These are phyloP conservation scores for Notiomystis cincta DNA, from an alignment of 2,113 vertebrate genomes.

Conservation along the genomic window DNA sequence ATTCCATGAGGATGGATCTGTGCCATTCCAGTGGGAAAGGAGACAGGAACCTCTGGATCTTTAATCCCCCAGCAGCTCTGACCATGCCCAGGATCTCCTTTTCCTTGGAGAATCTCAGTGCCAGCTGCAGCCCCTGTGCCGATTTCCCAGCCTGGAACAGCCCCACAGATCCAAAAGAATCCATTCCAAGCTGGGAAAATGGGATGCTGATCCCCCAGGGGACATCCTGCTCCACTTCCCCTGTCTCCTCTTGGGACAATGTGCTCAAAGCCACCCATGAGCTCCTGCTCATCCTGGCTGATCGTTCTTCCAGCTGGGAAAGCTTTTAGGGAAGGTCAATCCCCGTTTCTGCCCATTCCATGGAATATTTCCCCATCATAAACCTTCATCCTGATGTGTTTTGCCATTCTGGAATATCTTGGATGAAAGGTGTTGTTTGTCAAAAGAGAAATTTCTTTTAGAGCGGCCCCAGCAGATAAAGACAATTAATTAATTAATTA, in stretches of 20 bases:
- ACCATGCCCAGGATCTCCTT: not conserved
- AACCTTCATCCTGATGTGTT: not conserved
- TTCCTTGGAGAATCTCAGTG: not conserved
- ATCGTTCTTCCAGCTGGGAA: not conserved
- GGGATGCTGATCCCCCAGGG: not conserved
- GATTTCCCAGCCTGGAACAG: not conserved
- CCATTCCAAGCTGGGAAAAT: not conserved
- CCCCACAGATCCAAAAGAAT: not conserved
- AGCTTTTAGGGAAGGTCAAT: not conserved
- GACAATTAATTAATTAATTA: not conserved
- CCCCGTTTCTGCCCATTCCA: not conserved
- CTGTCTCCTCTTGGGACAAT: too few relatives aligned
- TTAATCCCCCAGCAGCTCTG: not conserved
- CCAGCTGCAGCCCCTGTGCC: not conserved
- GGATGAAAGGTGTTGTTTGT: not conserved
- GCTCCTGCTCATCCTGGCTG: not conserved
- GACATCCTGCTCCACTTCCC: too few relatives aligned
- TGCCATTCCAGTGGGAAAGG: not conserved
- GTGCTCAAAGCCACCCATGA: not conserved
- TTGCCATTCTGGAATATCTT: not conserved
- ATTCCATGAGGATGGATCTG: not conserved
- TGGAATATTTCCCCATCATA: rapidly evolving
- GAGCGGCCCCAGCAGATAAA: not conserved
- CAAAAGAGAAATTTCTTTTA: not conserved
- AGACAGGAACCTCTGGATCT: not conserved